A percentile compares a stretch with the other conserved stretches of the same genome.
phyloP scores from a whole-genome alignment of 2,113 vertebrate species.

The Sinocyclocheilus grahami region DNA sequence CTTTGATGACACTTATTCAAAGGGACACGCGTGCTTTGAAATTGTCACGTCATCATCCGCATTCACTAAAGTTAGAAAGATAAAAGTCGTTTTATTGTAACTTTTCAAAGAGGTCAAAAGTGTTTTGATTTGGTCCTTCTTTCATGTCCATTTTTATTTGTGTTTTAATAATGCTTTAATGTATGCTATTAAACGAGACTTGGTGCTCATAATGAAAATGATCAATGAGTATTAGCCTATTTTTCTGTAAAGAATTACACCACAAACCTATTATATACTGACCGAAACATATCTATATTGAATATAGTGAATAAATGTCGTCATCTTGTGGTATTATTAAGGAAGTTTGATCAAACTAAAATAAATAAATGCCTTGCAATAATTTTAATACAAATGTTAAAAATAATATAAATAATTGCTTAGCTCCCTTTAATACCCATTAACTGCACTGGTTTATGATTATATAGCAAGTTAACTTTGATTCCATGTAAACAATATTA shows the following conservation, averaged over 20 bases:
- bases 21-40: conserved; percentile 5
- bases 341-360: neutral
- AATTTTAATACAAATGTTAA: neutral
- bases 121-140: conserved; percentile 1
- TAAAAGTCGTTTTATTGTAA: conserved; percentile 35
- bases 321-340: conserved; percentile 20
- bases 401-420: neutral
- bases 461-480: neutral
- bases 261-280: neutral
- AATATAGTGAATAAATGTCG: conserved; percentile 23
- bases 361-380: neutral
- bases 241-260: neutral
- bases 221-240: neutral
- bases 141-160: neutral
- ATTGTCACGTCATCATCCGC: neutral
- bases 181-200: neutral
- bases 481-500: neutral
- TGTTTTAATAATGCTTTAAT: neutral
- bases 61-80: conserved; percentile 29
- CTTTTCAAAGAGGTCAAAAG: neutral
- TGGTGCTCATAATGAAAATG: neutral
- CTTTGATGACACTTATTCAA: conserved; percentile 13
- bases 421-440: neutral
- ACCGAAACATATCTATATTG: neutral
- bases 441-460: neutral